Evolutionary conservation across 2,888 invertebrate species (phyloP).

Genomic region (Drosophila suboccidentalis): DNA sequence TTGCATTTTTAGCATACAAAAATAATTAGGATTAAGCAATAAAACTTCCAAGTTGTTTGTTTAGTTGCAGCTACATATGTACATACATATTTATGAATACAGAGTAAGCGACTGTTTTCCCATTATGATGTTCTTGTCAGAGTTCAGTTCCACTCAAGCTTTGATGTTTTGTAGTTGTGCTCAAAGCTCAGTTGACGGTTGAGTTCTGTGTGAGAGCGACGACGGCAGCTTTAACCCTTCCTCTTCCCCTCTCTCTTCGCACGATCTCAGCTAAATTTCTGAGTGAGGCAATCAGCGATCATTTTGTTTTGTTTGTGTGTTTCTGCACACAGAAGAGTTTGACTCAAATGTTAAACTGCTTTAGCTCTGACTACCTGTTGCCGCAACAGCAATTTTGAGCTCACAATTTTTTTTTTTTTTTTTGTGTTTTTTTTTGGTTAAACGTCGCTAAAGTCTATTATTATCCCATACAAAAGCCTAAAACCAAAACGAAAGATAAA

Average conservation of each 20-base stretch:
- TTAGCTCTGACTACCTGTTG: conserved; percentile 43
- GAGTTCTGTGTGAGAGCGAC: conserved; percentile 21
- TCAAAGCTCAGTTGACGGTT: conserved; percentile 36
- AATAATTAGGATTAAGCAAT: background rate
- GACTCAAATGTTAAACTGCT: conserved; percentile 19
- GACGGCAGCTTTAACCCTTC: background rate
- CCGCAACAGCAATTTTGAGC: conserved; percentile 26
- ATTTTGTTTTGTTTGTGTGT: conserved; percentile 19
- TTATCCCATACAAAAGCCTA: conserved; percentile 38
- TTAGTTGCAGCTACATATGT: background rate
- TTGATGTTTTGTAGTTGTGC: background rate
- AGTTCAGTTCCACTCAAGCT: background rate
- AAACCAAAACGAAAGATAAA: conserved; percentile 40
- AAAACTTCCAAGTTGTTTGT: background rate
- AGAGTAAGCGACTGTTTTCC: conserved; percentile 3
- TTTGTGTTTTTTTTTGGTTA: conserved; percentile 23
- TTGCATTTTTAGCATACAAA: background rate
- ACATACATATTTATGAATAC: background rate
- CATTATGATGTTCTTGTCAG: conserved; percentile 8
- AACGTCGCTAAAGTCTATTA: conserved; percentile 64
- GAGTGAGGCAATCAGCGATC: conserved; percentile 22
- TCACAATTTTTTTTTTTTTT: conserved; percentile 8
- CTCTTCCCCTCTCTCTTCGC: conserved; percentile 9
- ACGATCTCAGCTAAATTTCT: conserved; percentile 25
- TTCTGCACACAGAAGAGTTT: conserved; percentile 39